Base-by-base conservation (phyloP, 1,140 invertebrate species). In the Lepidostoma basale region DNA sequence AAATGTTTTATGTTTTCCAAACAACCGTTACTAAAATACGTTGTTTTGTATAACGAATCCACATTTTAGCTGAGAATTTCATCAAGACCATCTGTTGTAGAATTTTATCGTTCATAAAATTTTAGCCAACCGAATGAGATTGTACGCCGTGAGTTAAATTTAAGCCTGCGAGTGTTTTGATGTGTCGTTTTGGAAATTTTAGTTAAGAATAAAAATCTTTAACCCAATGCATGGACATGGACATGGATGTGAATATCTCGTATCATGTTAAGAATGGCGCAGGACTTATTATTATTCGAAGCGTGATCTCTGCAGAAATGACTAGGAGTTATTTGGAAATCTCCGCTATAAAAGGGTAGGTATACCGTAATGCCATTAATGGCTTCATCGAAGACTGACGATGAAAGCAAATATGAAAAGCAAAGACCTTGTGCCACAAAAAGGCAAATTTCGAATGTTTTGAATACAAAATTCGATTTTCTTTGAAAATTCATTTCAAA, bases 351-450 rank as follows among this genome's bases (percentile, higher is more conserved):
- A 39, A 22, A 23, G 56, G 20, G 1, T 36, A 22, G 10, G 20
- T 10, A 4, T 39, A n/a, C 23, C 12, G 47, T 68, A 68, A 68
- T 56, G 59, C 62, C 47, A 62, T 68, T 68, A 68, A 68, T 63
- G 67, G 59, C 59, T 68, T 62, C 67, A 63, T 68, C 54, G 67
- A 63, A 65, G 59, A 52, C 47, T 16, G 44, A 12, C 58, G 33
- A 14, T 25, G 49, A 68, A 68, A 52, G 67, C 58, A 68, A 68
- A 68, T 47, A 62, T 42, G 26, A 39, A n/a, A n/a, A 22, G 20
- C 20, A 52, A 52, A 52, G n/a, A 26, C 42, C 44, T 23, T 45
- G 3, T 12, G 8, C 10, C 14, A 25, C 47, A 9, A 14, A 42
- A 42, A 42, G 39, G 39, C 39, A 42, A 42, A 42, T 42, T 9